A percentile compares a stretch with the other conserved stretches of the same genome.
Evolutionary conservation across 2,888 invertebrate genomes (phyloP).

Genomic region (Hemaris fuciformis): DNA sequence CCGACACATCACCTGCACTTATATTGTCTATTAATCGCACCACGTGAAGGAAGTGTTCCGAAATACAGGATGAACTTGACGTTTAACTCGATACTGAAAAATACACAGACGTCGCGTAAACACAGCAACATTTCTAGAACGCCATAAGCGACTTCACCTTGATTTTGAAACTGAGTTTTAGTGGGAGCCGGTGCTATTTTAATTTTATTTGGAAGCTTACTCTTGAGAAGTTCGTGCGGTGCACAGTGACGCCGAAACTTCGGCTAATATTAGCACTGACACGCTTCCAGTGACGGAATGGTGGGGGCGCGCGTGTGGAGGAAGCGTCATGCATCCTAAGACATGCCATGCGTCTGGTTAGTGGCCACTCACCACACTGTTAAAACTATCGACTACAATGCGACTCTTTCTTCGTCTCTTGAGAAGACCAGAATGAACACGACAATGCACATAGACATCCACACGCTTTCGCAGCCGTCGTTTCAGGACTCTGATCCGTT

Average conservation of each 20-base stretch:
- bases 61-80: slow-evolving; percentile 57
- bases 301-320: slow-evolving; percentile 32
- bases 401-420: slow-evolving; percentile 55
- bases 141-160: slow-evolving; percentile 75
- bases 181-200: slow-evolving; percentile 73
- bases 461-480: slow-evolving; percentile 68
- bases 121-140: slow-evolving; percentile 68
- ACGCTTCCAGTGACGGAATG: slow-evolving; percentile 30
- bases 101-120: slow-evolving; percentile 55
- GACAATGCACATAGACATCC: slow-evolving; percentile 76
- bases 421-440: slow-evolving; percentile 54
- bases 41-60: slow-evolving; percentile 35
- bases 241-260: slow-evolving; percentile 49
- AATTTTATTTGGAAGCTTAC: slow-evolving; percentile 67
- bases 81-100: slow-evolving; percentile 48
- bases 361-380: slow-evolving; percentile 78
- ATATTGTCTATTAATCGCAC: slow-evolving; percentile 46
- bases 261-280: slow-evolving; percentile 58
- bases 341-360: slow-evolving; percentile 60
- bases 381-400: slow-evolving; percentile 58
- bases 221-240: slow-evolving; percentile 74
- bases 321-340: slow-evolving; percentile 54
- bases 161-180: slow-evolving; percentile 77
- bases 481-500: slow-evolving; percentile 60
- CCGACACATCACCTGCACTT: slow-evolving; percentile 35